Evolutionary conservation across 2,797 vertebrate species (phyloP).

Genomic region (Semotilus atromaculatus): DNA sequence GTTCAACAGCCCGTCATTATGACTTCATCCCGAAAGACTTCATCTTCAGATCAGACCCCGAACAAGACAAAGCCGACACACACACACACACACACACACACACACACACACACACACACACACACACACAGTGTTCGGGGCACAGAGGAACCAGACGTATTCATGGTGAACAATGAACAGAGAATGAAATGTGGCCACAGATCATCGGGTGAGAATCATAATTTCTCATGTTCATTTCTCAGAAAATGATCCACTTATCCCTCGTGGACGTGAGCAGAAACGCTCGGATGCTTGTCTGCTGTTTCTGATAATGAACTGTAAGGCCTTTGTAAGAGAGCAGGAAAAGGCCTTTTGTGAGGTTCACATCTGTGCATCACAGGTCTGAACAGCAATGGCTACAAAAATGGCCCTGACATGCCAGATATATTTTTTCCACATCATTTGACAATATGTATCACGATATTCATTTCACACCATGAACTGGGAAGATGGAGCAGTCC

Average conservation of each 20-base stretch:
- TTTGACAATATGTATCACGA: neutral
- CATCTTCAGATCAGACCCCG: slow-evolving; percentile 60
- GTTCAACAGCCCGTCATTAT: slow-evolving; percentile 60
- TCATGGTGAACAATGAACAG: slow-evolving; percentile 39
- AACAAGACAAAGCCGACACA: slow-evolving; percentile 47
- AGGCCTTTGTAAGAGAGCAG: neutral
- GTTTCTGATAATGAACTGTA: neutral
- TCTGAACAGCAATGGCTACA: neutral
- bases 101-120: slow-evolving; percentile 45
- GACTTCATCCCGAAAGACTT: slow-evolving; percentile 72
- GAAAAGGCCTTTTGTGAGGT: neutral
- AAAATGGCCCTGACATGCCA: neutral
- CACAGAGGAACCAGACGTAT: slow-evolving; percentile 10
- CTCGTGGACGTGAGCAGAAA: neutral
- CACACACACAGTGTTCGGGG: slow-evolving; percentile 18
- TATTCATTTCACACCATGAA: neutral
- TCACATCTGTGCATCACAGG: neutral
- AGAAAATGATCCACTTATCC: slow-evolving; percentile 31
- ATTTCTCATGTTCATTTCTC: slow-evolving; percentile 23
- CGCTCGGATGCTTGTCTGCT: neutral
- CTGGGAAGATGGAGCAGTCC: neutral
- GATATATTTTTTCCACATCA: neutral
- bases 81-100: slow-evolving; percentile 46
- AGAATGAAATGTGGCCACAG: neutral
- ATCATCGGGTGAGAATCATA: neutral